phyloP scores from a whole-genome alignment of 2,888 invertebrate genomes.

The Sylvicola cinctus region DNA sequence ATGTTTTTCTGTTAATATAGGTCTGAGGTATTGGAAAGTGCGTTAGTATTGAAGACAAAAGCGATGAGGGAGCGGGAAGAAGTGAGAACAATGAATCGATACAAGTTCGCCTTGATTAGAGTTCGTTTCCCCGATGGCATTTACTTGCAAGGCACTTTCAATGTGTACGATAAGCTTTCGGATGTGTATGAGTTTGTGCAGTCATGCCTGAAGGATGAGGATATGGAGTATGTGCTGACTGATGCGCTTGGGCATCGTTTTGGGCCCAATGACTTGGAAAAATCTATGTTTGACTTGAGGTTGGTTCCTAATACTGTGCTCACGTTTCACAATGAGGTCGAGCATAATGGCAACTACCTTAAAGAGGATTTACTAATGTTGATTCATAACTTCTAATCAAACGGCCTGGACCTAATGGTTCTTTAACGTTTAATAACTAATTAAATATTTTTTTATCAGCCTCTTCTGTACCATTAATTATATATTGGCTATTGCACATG shows the following conservation, averaged over 20 bases:
- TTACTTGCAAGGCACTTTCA: constrained; percentile 73
- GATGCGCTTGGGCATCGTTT: constrained; percentile 46
- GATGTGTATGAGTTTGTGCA: constrained; percentile 60
- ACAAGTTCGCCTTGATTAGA: constrained; percentile 68
- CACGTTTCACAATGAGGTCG: too few relatives aligned
- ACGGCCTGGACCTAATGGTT: too few relatives aligned
- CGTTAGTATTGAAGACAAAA: constrained; percentile 73
- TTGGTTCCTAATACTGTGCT: constrained; percentile 6
- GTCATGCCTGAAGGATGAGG: constrained; percentile 48
- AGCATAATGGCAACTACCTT: too few relatives aligned
- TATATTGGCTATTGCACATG: too few relatives aligned
- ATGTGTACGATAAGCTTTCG: constrained; percentile 54
- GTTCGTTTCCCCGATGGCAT: constrained; percentile 77
- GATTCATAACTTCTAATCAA: too few relatives aligned
- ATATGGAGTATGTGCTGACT: constrained; percentile 47
- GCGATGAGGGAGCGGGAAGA: constrained; percentile 90
- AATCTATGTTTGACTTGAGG: constrained; percentile 47
- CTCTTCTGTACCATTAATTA: too few relatives aligned
- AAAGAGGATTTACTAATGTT: too few relatives aligned
- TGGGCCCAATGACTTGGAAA: constrained; percentile 41
- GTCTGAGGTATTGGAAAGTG: constrained; percentile 54
- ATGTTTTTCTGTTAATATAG: constrained; percentile 22
- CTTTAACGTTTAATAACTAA: too few relatives aligned
- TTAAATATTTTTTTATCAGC: too few relatives aligned
- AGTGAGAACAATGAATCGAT: constrained; percentile 53